Base-by-base conservation (phyloP, 1,140 invertebrate species). In the Brachionus calyciflorus region DNA sequence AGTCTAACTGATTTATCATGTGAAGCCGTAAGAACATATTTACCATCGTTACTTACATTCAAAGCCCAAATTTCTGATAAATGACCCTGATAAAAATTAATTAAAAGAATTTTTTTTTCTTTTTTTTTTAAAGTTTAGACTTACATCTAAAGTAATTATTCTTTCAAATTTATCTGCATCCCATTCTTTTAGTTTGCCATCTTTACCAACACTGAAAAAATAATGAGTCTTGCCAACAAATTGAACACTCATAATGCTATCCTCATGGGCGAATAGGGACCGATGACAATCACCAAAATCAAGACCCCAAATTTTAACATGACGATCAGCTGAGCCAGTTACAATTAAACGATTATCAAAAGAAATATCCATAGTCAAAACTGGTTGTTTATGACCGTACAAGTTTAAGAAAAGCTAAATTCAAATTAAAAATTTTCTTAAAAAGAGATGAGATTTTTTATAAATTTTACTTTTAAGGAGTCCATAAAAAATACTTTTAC, bases 291-390 rank as follows among this genome's bases (percentile, higher is more conserved):
- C 95, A 19, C 96, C 97, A 86, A 97, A 99, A 85, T 98, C 94
- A 82, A 99, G 88, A 51, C 96, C 95, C 96, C 96, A 99, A 78
- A 99, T 91, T 87, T 98, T 96, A 3, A 98, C 89, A 84, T 94
- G 96, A 21, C 94, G 88, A 86, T 99, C 97, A 0, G 91, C 91
- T 17, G 94, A 96, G 24, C 95, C 96, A 0, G 96, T 97, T 1
- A 90, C 92, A 77, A 99, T 91, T 1, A 99, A 81, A 1, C 89
- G 89, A 0, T 90, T 93, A 85, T 99, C 96, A 79, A 90, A 91
- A 0, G 92, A 94, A 79, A 99, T 96, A 82, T 98, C 95, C 87
- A 99, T 88, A 80, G 91, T 92, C 0, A 93, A 86, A 0, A 98
- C 93, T 1, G 97, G 96, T 48, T 98, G 85, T 82, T 94, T 96